A percentile compares a stretch with the other conserved stretches of the same genome.
These are phyloP conservation scores for Orycteropus afer DNA, from an alignment of 2,113 vertebrate species.

Conservation along the genomic window DNA sequence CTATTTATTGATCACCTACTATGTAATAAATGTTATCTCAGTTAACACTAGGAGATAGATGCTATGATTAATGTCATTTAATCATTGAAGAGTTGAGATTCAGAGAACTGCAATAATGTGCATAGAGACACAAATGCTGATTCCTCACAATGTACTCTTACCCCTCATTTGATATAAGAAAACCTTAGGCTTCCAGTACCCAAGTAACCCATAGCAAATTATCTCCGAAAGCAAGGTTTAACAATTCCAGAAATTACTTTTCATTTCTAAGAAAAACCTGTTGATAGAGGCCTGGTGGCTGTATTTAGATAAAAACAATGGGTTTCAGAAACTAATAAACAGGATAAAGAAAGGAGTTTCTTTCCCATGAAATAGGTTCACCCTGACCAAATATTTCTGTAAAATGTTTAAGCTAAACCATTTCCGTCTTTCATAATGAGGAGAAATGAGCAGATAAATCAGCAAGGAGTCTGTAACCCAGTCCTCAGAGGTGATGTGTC, in stretches of 20 bases:
- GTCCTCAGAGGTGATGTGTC: conserved; percentile 60
- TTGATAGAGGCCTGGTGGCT: neutral
- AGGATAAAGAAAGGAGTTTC: neutral
- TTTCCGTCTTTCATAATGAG: conserved; percentile 68
- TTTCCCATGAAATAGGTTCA: neutral
- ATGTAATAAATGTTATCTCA: neutral
- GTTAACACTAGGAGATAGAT: neutral
- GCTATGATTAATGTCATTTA: neutral
- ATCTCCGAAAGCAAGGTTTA: neutral
- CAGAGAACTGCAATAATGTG: neutral
- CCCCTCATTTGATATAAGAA: neutral
- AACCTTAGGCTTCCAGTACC: neutral
- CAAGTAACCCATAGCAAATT: neutral
- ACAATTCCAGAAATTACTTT: neutral
- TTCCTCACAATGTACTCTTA: neutral
- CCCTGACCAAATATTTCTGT: conserved; percentile 34
- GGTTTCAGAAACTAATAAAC: conserved; percentile 4
- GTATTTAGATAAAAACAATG: neutral
- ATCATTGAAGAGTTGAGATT: neutral
- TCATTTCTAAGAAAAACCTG: neutral
- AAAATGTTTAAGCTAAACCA: conserved; percentile 57
- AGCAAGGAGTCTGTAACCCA: conserved; percentile 58
- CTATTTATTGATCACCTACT: neutral
- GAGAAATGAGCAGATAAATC: conserved; percentile 74
- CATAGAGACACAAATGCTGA: too few relatives aligned